phyloP scores from a whole-genome alignment of 2,797 vertebrate species.

The Poeciliopsis turneri region DNA sequence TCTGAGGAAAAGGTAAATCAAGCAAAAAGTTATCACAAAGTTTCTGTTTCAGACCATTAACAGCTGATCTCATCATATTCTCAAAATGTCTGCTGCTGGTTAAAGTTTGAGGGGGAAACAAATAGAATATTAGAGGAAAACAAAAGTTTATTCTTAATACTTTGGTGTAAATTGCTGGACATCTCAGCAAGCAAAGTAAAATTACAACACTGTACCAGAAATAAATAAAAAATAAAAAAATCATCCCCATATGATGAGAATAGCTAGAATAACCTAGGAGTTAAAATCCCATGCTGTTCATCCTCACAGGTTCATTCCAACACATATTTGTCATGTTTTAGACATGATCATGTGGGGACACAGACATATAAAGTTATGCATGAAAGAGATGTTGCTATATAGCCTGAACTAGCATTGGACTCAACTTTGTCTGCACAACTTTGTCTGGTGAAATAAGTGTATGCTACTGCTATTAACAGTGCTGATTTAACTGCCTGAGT shows the following conservation, averaged over 20 bases:
- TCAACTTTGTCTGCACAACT: not conserved
- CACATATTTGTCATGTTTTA: not conserved
- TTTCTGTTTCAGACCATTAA: not conserved
- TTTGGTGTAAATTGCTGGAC: not conserved
- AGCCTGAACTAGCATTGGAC: not conserved
- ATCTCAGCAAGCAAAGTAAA: not conserved
- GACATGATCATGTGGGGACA: not conserved
- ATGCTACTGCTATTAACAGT: not conserved
- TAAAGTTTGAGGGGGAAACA: not conserved
- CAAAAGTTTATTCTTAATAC: not conserved
- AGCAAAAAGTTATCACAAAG: not conserved
- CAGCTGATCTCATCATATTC: not conserved
- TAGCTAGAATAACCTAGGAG: too few species aligned
- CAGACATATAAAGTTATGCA: not conserved
- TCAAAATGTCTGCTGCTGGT: not conserved
- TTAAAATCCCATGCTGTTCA: too few species aligned
- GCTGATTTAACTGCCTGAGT: not conserved
- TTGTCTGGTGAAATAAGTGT: not conserved
- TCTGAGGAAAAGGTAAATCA: not conserved
- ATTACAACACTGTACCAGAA: not conserved
- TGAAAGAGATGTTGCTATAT: not conserved
- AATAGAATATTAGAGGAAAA: too few species aligned
- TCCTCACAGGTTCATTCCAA: not conserved
- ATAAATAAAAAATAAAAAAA: not conserved
- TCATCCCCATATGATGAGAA: too few species aligned